Evolutionary conservation across 2,797 vertebrate species (phyloP).

Genomic region (Tangara arthus): DNA sequence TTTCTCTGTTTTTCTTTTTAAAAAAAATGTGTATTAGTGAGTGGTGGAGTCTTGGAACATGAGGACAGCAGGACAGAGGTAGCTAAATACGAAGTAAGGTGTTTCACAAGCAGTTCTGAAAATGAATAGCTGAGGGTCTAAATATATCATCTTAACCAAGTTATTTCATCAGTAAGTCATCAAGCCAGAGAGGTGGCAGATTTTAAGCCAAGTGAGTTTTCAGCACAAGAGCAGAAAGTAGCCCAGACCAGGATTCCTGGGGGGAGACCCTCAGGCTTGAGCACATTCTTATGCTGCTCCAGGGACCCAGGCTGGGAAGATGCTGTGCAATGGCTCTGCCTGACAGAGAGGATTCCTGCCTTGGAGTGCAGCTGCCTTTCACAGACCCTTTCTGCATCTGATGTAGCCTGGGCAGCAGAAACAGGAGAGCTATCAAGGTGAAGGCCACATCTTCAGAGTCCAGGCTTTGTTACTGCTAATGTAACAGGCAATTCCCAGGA

Average conservation of each 20-base stretch:
- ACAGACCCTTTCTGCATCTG: accelerated
- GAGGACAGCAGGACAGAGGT: background rate
- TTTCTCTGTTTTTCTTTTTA: background rate
- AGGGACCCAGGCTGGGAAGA: background rate
- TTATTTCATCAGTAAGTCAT: background rate
- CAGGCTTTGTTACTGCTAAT: background rate
- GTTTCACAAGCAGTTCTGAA: background rate
- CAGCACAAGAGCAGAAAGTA: background rate
- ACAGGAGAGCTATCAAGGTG: accelerated
- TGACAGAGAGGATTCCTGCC: background rate
- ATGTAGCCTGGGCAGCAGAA: background rate
- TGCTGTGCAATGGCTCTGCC: background rate
- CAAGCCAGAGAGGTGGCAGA: background rate
- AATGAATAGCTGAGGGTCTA: background rate
- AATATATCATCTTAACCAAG: accelerated
- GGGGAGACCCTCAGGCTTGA: background rate
- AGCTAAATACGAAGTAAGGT: background rate
- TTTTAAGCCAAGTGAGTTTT: background rate
- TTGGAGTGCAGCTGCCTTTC: background rate
- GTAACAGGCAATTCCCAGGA: background rate
- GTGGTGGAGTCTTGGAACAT: background rate
- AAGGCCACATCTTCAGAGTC: background rate
- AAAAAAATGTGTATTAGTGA: background rate
- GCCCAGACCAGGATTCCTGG: background rate
- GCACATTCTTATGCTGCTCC: background rate